phyloP scores from a whole-genome alignment of 1,140 invertebrate species.

The Pseudomyrmex sp. region DNA sequence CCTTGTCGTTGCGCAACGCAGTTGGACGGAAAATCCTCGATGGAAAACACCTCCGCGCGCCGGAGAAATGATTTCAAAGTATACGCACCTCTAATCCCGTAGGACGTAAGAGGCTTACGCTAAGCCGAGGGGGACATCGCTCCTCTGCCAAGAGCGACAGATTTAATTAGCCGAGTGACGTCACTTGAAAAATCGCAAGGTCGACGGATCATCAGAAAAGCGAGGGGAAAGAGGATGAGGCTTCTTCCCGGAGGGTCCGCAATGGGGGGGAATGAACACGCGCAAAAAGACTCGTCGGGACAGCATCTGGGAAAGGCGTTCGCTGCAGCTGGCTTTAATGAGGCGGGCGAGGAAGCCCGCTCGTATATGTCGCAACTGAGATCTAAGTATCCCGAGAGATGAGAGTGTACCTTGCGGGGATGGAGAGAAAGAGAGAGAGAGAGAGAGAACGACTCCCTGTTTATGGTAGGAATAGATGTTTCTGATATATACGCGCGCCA shows the following conservation, averaged over 20 bases:
- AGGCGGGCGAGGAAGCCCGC: slow-evolving; percentile 54
- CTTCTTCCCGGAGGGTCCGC: too few relatives aligned
- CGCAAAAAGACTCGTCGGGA: slow-evolving; percentile 6
- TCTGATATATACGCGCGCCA: slow-evolving; percentile 33
- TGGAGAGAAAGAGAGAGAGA: slow-evolving; percentile 54
- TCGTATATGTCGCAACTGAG: slow-evolving; percentile 60
- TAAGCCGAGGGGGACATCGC: slow-evolving; percentile 43
- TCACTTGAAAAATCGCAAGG: slow-evolving; percentile 72
- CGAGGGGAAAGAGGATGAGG: neutral
- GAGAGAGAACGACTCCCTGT: slow-evolving; percentile 51
- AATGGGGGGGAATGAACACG: neutral
- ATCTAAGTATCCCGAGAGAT: slow-evolving; percentile 50
- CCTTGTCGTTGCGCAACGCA: neutral
- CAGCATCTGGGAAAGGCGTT: slow-evolving; percentile 7
- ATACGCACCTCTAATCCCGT: slow-evolving; percentile 16
- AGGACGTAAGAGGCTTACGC: slow-evolving; percentile 64
- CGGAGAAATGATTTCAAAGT: slow-evolving; percentile 50
- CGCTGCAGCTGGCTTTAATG: slow-evolving; percentile 65
- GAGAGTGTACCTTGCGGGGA: slow-evolving; percentile 51
- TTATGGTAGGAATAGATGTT: slow-evolving; percentile 58
- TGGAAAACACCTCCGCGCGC: neutral
- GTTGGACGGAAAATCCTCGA: slow-evolving; percentile 1
- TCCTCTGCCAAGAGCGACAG: slow-evolving; percentile 56
- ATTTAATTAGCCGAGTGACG: slow-evolving; percentile 71
- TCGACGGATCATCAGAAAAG: slow-evolving; percentile 51